Evolutionary conservation across 1,140 invertebrate species (phyloP).

Genomic region (Fragariocoptes setiger): DNA sequence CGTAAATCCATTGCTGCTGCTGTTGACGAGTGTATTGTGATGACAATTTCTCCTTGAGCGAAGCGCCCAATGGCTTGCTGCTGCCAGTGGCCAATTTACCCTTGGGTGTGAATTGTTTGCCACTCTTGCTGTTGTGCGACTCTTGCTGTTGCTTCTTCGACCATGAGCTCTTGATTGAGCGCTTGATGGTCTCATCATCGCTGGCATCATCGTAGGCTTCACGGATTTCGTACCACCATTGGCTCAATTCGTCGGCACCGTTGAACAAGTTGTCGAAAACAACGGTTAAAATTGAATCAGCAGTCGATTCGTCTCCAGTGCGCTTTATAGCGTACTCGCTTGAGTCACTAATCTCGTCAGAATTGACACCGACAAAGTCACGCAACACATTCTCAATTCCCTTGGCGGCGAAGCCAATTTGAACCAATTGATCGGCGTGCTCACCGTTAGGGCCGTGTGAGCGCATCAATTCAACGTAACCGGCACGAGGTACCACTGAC

Average conservation of each 20-base stretch:
- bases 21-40: too few relatives aligned
- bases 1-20: background rate
- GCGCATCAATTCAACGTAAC: slow-evolving; percentile 3
- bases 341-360: background rate
- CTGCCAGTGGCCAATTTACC: background rate
- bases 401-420: slow-evolving; percentile 8
- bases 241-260: background rate
- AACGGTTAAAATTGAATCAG: too few relatives aligned
- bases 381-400: slow-evolving; percentile 6
- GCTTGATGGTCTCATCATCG: too few relatives aligned
- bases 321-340: background rate
- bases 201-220: too few relatives aligned
- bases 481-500: slow-evolving; percentile 5
- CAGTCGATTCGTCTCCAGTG: too few relatives aligned
- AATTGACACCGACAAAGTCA: background rate
- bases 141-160: background rate
- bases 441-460: background rate
- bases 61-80: too few relatives aligned
- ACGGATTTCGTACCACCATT: background rate
- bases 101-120: background rate
- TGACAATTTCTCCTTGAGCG: too few relatives aligned
- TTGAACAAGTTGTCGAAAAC: background rate
- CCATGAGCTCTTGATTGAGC: background rate
- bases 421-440: background rate
- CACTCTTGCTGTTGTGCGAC: background rate